Conservation (phyloP, 2,888 invertebrate species). For the Apamea anceps region DNA sequence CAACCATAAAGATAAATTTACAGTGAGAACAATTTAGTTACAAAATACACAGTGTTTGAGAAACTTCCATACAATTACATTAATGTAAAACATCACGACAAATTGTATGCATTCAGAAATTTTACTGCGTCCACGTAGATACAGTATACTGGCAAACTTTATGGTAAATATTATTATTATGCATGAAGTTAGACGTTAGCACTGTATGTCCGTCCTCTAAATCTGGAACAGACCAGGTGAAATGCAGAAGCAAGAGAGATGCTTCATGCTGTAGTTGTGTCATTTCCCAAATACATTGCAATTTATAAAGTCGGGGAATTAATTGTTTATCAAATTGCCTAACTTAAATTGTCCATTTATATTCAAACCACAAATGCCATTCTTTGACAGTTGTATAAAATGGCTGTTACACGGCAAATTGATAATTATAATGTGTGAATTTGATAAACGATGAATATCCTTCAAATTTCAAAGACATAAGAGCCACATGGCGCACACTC, state of each 20-base stretch:
- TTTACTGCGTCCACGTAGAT: slow-evolving; percentile 30
- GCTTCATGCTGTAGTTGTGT: not conserved
- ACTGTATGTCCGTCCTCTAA: slow-evolving; percentile 40
- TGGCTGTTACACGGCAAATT: not conserved
- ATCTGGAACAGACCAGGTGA: slow-evolving; percentile 49
- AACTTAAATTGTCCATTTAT: not conserved
- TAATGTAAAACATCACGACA: slow-evolving; percentile 26
- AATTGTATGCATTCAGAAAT: slow-evolving; percentile 59
- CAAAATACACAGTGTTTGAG: slow-evolving; percentile 7
- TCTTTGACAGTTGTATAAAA: not conserved
- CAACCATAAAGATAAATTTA: slow-evolving; percentile 1
- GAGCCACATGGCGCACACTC: not conserved
- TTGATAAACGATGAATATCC: not conserved
- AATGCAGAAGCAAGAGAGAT: not conserved
- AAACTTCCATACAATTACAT: slow-evolving; percentile 33
- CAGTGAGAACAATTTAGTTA: not conserved
- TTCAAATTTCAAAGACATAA: not conserved
- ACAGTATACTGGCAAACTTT: slow-evolving; percentile 47
- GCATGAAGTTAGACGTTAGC: slow-evolving; percentile 66
- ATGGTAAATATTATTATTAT: slow-evolving; percentile 64
- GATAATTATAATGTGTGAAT: no score
- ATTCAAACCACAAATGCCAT: not conserved
- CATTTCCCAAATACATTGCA: no score
- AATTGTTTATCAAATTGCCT: not conserved
- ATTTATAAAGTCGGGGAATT: not conserved